Evolutionary conservation across 2,797 vertebrate genomes (phyloP).

Genomic region (Sphenopsis melanotis): DNA sequence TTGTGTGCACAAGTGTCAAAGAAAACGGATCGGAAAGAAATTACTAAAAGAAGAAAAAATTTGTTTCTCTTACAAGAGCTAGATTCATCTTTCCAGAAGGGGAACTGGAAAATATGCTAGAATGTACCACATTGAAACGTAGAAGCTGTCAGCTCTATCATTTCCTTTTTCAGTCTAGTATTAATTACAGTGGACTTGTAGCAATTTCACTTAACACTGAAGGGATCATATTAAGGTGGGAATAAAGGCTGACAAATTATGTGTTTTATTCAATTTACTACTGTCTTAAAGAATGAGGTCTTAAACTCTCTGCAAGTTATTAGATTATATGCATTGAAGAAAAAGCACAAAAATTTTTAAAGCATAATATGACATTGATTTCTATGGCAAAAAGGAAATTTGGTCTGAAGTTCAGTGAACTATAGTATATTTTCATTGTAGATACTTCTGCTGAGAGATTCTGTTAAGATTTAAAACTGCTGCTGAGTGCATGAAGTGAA

Average conservation of each 20-base stretch:
- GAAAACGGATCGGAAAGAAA: not conserved
- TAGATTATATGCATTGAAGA: not conserved
- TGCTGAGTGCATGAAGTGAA: not conserved
- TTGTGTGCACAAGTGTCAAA: not conserved
- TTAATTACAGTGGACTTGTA: not conserved
- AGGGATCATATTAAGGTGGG: not conserved
- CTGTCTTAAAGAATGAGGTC: not conserved
- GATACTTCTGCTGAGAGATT: not conserved
- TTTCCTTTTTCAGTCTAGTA: not conserved
- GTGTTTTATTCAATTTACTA: constrained; percentile 7
- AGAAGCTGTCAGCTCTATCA: not conserved
- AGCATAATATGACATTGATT: not conserved
- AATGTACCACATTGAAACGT: not conserved
- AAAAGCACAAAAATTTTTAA: not conserved
- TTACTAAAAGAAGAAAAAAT: not conserved
- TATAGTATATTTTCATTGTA: not conserved
- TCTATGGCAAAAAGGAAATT: not conserved
- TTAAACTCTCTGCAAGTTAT: not conserved
- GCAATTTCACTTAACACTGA: not conserved
- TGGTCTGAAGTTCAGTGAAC: not conserved
- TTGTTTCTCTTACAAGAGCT: not conserved
- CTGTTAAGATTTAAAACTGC: not conserved
- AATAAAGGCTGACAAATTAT: not conserved
- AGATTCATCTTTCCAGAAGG: not conserved
- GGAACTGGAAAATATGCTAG: not conserved